A percentile compares a stretch with the other conserved stretches of the same genome.
Evolutionary conservation across 2,888 invertebrate genomes (phyloP).

Genomic region (Idaea aversata): DNA sequence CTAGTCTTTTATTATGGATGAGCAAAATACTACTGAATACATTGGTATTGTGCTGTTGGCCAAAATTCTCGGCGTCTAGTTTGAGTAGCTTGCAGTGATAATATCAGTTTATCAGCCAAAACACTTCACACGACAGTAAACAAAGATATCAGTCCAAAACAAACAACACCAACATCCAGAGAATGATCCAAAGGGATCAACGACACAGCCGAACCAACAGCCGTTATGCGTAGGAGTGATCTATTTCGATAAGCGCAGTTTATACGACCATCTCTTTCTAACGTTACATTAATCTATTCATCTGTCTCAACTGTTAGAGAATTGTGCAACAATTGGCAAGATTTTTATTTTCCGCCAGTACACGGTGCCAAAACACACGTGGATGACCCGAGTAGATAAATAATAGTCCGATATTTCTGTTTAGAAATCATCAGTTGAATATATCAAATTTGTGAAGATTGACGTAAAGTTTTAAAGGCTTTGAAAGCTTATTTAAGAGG

Average conservation of each 20-base stretch:
- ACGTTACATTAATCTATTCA: slow-evolving; percentile 28
- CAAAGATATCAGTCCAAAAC: slow-evolving; percentile 46
- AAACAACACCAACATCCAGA: slow-evolving; percentile 39
- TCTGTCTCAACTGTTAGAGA: slow-evolving; percentile 38
- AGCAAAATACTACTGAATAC: no score
- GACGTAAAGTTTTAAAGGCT: slow-evolving; percentile 10
- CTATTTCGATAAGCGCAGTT: slow-evolving; percentile 67
- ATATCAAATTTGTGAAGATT: slow-evolving; percentile 13
- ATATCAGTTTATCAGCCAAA: background rate
- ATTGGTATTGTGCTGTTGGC: background rate
- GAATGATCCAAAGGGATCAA: slow-evolving; percentile 67
- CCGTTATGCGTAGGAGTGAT: slow-evolving; percentile 68
- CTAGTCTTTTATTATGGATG: no score
- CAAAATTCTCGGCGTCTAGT: background rate
- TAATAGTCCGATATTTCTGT: slow-evolving; percentile 19
- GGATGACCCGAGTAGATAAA: slow-evolving; percentile 50
- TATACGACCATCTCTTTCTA: slow-evolving; percentile 47
- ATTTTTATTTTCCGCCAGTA: slow-evolving; percentile 47
- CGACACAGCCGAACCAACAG: slow-evolving; percentile 59
- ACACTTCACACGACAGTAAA: slow-evolving; percentile 2
- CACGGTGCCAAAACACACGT: slow-evolving; percentile 70
- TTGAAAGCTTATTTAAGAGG: no score
- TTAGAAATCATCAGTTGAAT: slow-evolving; percentile 9
- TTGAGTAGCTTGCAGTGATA: background rate
- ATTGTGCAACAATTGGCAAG: slow-evolving; percentile 76